Percentiles rank a stretch among this genome's conserved stretches.
Conservation (phyloP, 2,113 vertebrate species). For the Catharus fuscescens region DNA sequence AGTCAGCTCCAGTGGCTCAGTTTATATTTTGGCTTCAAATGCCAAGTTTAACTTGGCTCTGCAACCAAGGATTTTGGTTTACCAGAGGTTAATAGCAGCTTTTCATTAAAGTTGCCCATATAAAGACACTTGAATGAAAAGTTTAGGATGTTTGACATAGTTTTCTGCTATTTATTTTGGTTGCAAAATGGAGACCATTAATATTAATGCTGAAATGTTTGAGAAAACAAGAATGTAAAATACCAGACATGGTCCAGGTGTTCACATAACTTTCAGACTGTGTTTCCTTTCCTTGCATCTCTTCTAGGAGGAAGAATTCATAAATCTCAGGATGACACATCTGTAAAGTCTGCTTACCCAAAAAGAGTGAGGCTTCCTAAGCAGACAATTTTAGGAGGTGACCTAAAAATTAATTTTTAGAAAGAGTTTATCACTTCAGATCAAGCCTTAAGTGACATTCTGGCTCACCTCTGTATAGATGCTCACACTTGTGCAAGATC, state of each 20-base stretch:
- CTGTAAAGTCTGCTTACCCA: neutral
- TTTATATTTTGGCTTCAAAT: constrained; percentile 27
- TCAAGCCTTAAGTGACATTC: neutral
- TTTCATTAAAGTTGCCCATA: constrained; percentile 31
- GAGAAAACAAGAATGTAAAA: neutral
- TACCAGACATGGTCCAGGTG: neutral
- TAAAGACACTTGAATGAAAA: constrained; percentile 23
- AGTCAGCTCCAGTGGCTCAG: constrained; percentile 36
- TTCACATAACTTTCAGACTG: neutral
- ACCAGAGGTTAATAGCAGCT: constrained; percentile 36
- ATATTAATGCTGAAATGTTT: neutral
- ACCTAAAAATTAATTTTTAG: neutral
- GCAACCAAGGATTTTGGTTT: constrained; percentile 30
- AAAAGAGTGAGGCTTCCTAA: neutral
- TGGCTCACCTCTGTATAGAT: neutral
- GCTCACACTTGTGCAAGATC: neutral
- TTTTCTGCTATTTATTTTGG: neutral
- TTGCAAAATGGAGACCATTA: neutral
- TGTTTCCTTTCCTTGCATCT: neutral
- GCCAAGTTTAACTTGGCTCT: constrained; percentile 51
- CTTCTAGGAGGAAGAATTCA: neutral
- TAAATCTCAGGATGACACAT: neutral
- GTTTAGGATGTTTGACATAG: constrained; percentile 12
- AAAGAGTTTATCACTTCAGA: neutral
- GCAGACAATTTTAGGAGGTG: neutral